Base-by-base conservation (phyloP, 2,888 invertebrate genomes). In the Cordilura impudica region DNA sequence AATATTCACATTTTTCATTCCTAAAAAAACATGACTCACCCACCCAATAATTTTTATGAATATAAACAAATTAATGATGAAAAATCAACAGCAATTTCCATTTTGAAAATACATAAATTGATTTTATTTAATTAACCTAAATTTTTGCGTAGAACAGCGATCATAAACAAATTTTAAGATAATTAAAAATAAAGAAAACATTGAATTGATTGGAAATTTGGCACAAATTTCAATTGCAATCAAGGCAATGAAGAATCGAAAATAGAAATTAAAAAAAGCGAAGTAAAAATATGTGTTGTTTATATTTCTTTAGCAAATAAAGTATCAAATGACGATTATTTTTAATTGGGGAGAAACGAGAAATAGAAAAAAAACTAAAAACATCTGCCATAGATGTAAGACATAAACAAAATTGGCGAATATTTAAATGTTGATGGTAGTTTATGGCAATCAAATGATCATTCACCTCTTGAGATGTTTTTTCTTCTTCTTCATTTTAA, bases 361-460 rank as follows among this genome's bases (percentile, higher is more conserved):
- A 35, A 39, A 51, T 35, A 7, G 19, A n/a, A 35, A 56, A 71
- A 39, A 26, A 53, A 53, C 29, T 31, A 69, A 47, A 14, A 73
- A 39, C 73, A 73, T 73, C 73, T 73, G 65, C 58, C 66, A 60
- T 51, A 66, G 51, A 73, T 58, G 51, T 58, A 51, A 18, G 56
- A 31, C 31, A 26, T 16, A 23, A 47, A 73, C n/a, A 43, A 31
- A 66, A 66, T 66, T 66, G 65, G 51, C 65, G 58, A 49, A 61
- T 23, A 3, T 10, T n/a, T 39, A 2, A n/a, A 39, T 8, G 3
- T 7, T 16, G 39, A n/a, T 49, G 26, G 63, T 70, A 49, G 39
- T 14, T 51, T 29, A 73, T 58, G 47, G 70, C 73, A 58, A 78
- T 74, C 53, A 78, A 65, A 58, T 78, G 78, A 74, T 70, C 78